Evolutionary conservation across 2,797 vertebrate genomes (phyloP), one percentile per base, ranked within the genome.

Genomic region (Pterois miles): DNA sequence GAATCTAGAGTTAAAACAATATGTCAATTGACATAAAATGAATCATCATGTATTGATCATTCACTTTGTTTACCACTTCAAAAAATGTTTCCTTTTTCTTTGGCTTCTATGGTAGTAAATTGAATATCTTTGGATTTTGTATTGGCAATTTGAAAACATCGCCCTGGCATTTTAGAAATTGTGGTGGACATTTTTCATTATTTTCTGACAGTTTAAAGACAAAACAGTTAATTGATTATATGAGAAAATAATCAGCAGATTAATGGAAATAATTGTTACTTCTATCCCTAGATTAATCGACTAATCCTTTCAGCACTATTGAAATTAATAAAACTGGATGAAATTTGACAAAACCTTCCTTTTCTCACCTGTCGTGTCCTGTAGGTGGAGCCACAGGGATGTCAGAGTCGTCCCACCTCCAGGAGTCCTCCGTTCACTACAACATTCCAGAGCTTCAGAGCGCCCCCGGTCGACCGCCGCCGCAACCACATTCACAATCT

Each of bases 361-460:
- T 52, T 1, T 71, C 59, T 29, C 13, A 6, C 0, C 43, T 20
- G 4, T 38, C 23, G 31, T 57, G n/a, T 71, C 78, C 48, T 2
- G 0, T 76, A 98, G 97, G 94, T 70, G 95, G 90, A 10, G 75
- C 93, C 1, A 71, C 94, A 12, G 94, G 96, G 71, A 94, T 93
- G 14, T 95, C 96, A 0, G 98, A 98, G 82, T 96, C 97, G 65
- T 98, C 96, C 82, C 97, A 98, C 91, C 96, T 96, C 29, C 93
- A 96, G 1, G 98, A 99, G 66, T 87, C 97, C 0, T 97, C 97
- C 1, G 95, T 99, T 89, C 98, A 97, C 94, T 99, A 99, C 95
- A 99, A 99, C 97, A 98, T 99, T 96, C 97, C 98, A 0, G 98
- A 99, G 96, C 95, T 99, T 70, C 97, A 98, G 93, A 93, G 96